phyloP scores from a whole-genome alignment of 2,888 invertebrate genomes.

The Anodontia alba region DNA sequence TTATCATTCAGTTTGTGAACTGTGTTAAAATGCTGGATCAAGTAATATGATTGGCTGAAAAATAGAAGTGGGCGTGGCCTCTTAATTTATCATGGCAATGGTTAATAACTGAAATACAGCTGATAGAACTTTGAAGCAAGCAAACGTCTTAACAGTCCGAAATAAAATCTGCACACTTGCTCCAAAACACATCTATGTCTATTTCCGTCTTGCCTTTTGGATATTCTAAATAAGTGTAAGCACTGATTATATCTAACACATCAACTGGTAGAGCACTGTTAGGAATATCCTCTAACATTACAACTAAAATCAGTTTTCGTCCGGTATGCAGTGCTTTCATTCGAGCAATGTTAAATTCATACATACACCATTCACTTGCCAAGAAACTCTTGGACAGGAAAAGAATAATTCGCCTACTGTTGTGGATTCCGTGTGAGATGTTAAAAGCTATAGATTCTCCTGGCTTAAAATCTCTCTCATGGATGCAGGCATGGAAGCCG shows the following conservation, averaged over 20 bases:
- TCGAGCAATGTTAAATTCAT: constrained; percentile 46
- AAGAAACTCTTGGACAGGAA: constrained; percentile 34
- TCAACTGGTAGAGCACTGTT: constrained; percentile 31
- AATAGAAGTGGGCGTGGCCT: no score
- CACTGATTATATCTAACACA: constrained; percentile 34
- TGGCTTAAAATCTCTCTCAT: constrained; percentile 46
- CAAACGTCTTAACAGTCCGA: not conserved
- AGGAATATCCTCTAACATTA: constrained; percentile 36
- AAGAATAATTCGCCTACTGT: constrained; percentile 36
- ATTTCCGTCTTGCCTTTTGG: constrained; percentile 8
- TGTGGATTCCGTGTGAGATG: constrained; percentile 35
- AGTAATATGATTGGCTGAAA: no score
- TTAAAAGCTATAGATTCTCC: constrained; percentile 44
- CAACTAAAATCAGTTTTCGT: constrained; percentile 34
- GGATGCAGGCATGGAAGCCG: constrained; percentile 30
- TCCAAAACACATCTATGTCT: constrained; percentile 41
- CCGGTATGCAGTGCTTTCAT: constrained; percentile 29
- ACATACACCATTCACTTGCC: constrained; percentile 48
- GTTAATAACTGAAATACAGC: no score
- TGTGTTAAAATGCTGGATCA: no score
- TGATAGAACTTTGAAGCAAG: no score
- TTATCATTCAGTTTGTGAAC: no score
- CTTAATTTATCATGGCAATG: no score
- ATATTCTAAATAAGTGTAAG: constrained; percentile 43
- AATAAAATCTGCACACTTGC: constrained; percentile 25